Evolutionary conservation across 92 coral and sea anemone genomes (phyloP).

Genomic region (Actinernus sp.): DNA sequence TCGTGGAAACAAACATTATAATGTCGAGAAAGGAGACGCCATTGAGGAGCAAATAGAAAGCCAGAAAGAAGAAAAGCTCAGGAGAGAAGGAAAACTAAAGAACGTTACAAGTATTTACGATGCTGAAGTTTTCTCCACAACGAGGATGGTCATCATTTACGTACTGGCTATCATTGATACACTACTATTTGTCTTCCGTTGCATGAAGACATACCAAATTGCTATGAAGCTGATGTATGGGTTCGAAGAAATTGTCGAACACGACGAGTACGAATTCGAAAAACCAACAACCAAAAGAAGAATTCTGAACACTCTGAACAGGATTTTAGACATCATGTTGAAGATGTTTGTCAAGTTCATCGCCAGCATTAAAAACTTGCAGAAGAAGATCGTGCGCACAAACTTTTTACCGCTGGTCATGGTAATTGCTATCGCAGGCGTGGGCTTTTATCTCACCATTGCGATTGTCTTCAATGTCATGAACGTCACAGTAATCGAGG

Average conservation of each 20-base stretch:
- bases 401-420: slow-evolving; percentile 67
- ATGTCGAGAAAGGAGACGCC: slow-evolving; percentile 72
- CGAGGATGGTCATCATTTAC: slow-evolving; percentile 53
- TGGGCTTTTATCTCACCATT: slow-evolving; percentile 48
- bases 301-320: slow-evolving; percentile 15
- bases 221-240: slow-evolving; percentile 69
- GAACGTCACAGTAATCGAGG: slow-evolving; percentile 80
- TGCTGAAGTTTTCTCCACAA: slow-evolving; percentile 52
- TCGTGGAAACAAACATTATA: slow-evolving; percentile 31
- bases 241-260: slow-evolving; percentile 66
- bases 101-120: slow-evolving; percentile 51
- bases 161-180: slow-evolving; percentile 63
- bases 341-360: slow-evolving; percentile 52
- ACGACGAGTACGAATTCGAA: slow-evolving; percentile 62
- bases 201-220: slow-evolving; percentile 69
- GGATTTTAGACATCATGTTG: slow-evolving; percentile 41
- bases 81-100: slow-evolving; percentile 33
- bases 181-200: slow-evolving; percentile 72
- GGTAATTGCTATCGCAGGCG: slow-evolving; percentile 31
- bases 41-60: slow-evolving; percentile 70
- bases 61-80: slow-evolving; percentile 46
- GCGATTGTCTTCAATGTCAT: slow-evolving; percentile 61
- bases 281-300: slow-evolving; percentile 28
- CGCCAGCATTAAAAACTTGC: slow-evolving; percentile 46
- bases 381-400: slow-evolving; percentile 65